A percentile compares a stretch with the other conserved stretches of the same genome.
These are phyloP conservation scores for Molanna angustata DNA, from an alignment of 2,888 invertebrate species.

Conservation along the genomic window DNA sequence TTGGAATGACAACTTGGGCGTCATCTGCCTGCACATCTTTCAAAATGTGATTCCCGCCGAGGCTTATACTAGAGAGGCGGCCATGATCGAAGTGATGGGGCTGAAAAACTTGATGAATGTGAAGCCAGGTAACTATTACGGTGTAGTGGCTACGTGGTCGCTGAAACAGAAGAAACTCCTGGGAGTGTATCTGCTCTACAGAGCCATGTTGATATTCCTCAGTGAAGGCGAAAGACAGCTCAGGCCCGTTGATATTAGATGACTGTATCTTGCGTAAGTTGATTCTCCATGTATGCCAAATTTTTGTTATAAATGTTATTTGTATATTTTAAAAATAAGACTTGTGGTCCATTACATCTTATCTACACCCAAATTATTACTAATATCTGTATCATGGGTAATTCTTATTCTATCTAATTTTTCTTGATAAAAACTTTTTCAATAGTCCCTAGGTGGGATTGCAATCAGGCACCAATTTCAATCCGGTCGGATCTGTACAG, in stretches of 20 bases:
- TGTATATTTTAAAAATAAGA: too few relatives aligned
- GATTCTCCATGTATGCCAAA: too few relatives aligned
- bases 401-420: too few relatives aligned
- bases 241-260: conserved; percentile 67
- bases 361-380: too few relatives aligned
- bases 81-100: conserved; percentile 88
- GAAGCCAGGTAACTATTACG: conserved; percentile 81
- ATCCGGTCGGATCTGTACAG: too few relatives aligned
- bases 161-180: conserved; percentile 65
- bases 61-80: conserved; percentile 90
- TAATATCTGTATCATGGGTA: too few relatives aligned
- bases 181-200: conserved; percentile 76
- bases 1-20: conserved; percentile 80
- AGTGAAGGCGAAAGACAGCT: conserved; percentile 88
- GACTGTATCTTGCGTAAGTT: conserved; percentile 19
- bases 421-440: too few relatives aligned
- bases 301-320: too few relatives aligned
- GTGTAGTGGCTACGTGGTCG: conserved; percentile 71
- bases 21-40: conserved; percentile 87
- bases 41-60: conserved; percentile 89
- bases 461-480: too few relatives aligned
- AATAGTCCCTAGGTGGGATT: too few relatives aligned
- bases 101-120: conserved; percentile 73
- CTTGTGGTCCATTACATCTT: too few relatives aligned
- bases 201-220: conserved; percentile 79